These are phyloP conservation scores for Sicus ferrugineus DNA, from an alignment of 2,888 invertebrate species.

Conservation along the genomic window DNA sequence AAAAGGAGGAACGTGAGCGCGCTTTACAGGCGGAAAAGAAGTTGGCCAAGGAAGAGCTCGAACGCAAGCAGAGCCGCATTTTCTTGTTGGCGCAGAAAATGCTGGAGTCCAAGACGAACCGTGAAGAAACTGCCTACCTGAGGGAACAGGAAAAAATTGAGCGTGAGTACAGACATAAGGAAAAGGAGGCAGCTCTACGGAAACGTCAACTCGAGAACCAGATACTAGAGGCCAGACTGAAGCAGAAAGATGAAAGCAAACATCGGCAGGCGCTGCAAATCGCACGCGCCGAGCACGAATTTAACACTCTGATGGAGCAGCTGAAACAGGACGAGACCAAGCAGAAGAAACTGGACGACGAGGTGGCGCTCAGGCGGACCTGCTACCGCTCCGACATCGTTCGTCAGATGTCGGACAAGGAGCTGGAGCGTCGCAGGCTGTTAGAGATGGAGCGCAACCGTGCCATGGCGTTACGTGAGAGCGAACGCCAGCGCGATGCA, in stretches of 20 bases:
- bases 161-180: constrained; percentile 61
- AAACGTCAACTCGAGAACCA: constrained; percentile 57
- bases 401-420: constrained; percentile 61
- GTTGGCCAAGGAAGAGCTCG: constrained; percentile 57
- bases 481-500: constrained; percentile 57
- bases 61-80: constrained; percentile 60
- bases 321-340: constrained; percentile 58
- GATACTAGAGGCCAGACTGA: constrained; percentile 53
- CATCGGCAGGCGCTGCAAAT: constrained; percentile 59
- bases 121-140: constrained; percentile 57
- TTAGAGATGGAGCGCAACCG: constrained; percentile 55
- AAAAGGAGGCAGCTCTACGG: constrained; percentile 57
- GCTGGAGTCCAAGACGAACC: constrained; percentile 53
- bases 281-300: constrained; percentile 60
- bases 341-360: constrained; percentile 51
- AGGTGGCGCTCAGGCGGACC: constrained; percentile 50
- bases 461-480: constrained; percentile 57
- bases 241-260: constrained; percentile 59
- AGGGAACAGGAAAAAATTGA: constrained; percentile 62
- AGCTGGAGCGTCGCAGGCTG: constrained; percentile 55
- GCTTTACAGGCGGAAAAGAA: constrained; percentile 55
- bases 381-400: constrained; percentile 60
- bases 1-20: constrained; percentile 57
- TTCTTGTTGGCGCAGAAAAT: constrained; percentile 57
- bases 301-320: constrained; percentile 54